Conservation (phyloP, 2,888 invertebrate species). For the Phasia obesa region DNA sequence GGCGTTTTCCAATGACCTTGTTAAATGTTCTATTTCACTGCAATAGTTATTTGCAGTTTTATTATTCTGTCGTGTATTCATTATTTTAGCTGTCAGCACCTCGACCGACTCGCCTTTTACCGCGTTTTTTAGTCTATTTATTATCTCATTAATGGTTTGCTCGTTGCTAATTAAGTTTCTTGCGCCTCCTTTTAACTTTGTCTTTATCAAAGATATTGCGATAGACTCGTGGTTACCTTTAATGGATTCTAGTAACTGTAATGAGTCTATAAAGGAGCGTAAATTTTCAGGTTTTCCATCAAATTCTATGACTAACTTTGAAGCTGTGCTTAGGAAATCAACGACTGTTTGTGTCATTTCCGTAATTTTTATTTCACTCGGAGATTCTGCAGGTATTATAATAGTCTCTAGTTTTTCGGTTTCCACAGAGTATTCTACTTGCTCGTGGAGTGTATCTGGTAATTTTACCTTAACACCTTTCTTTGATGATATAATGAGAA, state of each 20-base stretch:
- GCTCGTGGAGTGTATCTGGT: no score
- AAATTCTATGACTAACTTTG: slow-evolving; percentile 30
- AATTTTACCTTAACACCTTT: no score
- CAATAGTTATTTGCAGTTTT: neutral
- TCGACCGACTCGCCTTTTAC: neutral
- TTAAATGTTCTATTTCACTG: neutral
- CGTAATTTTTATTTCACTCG: neutral
- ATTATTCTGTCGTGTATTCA: neutral
- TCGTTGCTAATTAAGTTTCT: slow-evolving; percentile 35
- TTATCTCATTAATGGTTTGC: neutral
- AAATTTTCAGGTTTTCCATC: slow-evolving; percentile 48
- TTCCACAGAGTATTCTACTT: no score
- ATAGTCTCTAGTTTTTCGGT: no score
- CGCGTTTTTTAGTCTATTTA: neutral
- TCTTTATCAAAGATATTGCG: slow-evolving; percentile 10
- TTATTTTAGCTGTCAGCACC: neutral
- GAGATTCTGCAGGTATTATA: no score
- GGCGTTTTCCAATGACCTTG: neutral
- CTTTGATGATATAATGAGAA: no score
- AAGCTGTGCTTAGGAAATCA: slow-evolving; percentile 42
- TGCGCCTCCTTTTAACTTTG: slow-evolving; percentile 30
- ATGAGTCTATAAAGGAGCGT: slow-evolving; percentile 7
- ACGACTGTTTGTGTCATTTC: slow-evolving; percentile 21
- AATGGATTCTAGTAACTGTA: slow-evolving; percentile 11
- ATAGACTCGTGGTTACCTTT: slow-evolving; percentile 1